Percentiles rank a stretch among this genome's conserved stretches.
phyloP scores from a whole-genome alignment of 2,888 invertebrate species.

The Campoplex capitator region DNA sequence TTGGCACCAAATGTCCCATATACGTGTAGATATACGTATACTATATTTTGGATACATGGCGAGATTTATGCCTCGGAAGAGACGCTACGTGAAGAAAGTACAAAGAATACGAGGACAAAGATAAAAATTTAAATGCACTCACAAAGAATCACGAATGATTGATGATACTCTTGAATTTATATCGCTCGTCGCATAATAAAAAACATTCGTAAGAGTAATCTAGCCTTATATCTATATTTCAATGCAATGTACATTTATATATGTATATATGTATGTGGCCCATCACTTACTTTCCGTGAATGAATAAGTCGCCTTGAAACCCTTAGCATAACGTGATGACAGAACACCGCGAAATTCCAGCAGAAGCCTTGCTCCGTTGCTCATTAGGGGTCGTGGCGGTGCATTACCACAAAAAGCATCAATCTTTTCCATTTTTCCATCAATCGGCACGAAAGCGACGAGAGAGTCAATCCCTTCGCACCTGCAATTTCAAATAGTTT shows the following conservation, averaged over 20 bases:
- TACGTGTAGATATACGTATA: constrained; percentile 10
- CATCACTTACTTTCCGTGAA: constrained; percentile 94
- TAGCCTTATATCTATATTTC: constrained; percentile 4
- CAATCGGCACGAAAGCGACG: constrained; percentile 92
- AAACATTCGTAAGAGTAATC: constrained; percentile 35
- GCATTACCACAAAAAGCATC: constrained; percentile 94
- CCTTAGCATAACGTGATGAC: constrained; percentile 92
- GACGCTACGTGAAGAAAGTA: constrained; percentile 57
- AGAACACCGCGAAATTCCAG: constrained; percentile 93
- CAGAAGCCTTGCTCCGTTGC: constrained; percentile 93
- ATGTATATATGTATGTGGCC: constrained; percentile 27
- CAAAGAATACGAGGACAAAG: constrained; percentile 54
- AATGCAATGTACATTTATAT: constrained; percentile 5
- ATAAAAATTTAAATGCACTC: constrained; percentile 61
- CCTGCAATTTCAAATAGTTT: constrained; percentile 85
- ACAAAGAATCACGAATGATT: constrained; percentile 52
- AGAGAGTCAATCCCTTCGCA: constrained; percentile 93
- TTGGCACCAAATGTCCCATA: constrained; percentile 33
- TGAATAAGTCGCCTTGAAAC: constrained; percentile 94
- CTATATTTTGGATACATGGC: constrained; percentile 34
- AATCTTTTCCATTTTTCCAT: constrained; percentile 93
- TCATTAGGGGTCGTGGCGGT: constrained; percentile 95
- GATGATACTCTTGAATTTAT: constrained; percentile 60
- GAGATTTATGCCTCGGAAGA: constrained; percentile 56
- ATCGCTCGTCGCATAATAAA: constrained; percentile 46